These are phyloP conservation scores for Hydriomena furcata DNA, from an alignment of 2,888 invertebrate genomes.

Conservation along the genomic window DNA sequence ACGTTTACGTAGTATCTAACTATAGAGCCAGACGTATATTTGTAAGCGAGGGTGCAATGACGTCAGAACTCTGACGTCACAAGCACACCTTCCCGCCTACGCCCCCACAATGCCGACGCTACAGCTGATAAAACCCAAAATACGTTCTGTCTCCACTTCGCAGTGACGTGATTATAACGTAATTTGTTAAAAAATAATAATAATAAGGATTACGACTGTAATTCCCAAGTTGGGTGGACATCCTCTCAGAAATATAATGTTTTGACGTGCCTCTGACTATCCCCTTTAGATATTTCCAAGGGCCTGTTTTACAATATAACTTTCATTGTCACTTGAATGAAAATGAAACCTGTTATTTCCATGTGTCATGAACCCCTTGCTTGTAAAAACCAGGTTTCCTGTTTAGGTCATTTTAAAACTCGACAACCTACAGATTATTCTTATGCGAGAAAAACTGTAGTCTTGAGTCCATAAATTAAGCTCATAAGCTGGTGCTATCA, in stretches of 20 bases:
- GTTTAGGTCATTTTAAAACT: neutral
- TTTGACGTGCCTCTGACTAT: too few species aligned
- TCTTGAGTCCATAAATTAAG: too few species aligned
- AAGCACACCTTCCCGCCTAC: slow-evolving; percentile 50
- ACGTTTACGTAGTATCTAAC: slow-evolving; percentile 5
- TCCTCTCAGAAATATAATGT: too few species aligned
- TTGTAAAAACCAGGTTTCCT: neutral
- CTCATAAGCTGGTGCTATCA: too few species aligned
- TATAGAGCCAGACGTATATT: slow-evolving; percentile 29
- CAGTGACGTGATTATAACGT: slow-evolving; percentile 20
- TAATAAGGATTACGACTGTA: too few species aligned
- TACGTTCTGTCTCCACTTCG: slow-evolving; percentile 30
- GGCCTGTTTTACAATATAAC: too few species aligned
- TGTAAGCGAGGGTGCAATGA: slow-evolving; percentile 55
- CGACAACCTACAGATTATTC: too few species aligned
- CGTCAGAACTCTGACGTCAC: slow-evolving; percentile 59
- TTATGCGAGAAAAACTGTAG: too few species aligned
- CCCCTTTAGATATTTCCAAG: too few species aligned
- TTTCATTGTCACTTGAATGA: slow-evolving; percentile 15
- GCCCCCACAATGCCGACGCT: slow-evolving; percentile 34
- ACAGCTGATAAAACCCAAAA: slow-evolving; percentile 57
- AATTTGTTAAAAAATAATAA: too few species aligned
- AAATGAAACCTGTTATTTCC: slow-evolving; percentile 16
- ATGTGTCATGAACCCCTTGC: neutral
- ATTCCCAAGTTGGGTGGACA: too few species aligned